Evolutionary conservation across 2,797 vertebrate species (phyloP).

Genomic region (Fratercula arctica): DNA sequence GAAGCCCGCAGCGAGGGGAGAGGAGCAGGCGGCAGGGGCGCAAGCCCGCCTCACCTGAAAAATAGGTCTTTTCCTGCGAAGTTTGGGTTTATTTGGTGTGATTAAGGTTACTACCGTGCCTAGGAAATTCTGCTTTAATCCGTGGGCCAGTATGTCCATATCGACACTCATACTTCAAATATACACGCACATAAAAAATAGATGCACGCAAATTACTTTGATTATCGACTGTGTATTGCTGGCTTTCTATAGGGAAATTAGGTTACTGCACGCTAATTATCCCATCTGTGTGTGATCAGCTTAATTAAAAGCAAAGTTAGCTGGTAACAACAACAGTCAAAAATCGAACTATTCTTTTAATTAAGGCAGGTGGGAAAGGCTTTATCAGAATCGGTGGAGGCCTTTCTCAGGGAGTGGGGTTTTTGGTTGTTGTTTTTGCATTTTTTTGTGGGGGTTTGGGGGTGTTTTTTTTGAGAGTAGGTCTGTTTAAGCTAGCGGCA

Average conservation of each 20-base stretch:
- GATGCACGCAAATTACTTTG: rapidly evolving
- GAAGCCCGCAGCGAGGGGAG: neutral
- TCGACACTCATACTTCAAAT: too few species aligned
- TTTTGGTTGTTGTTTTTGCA: neutral
- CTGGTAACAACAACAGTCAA: neutral
- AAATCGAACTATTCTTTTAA: neutral
- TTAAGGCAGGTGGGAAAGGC: neutral
- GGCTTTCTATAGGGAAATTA: neutral
- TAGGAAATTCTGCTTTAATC: neutral
- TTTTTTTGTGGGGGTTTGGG: rapidly evolving
- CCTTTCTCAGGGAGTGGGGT: rapidly evolving
- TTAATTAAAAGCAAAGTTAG: neutral
- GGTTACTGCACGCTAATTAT: neutral
- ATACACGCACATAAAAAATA: rapidly evolving
- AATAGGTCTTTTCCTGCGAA: rapidly evolving
- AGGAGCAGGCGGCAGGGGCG: neutral
- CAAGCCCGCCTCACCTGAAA: neutral
- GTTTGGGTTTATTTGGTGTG: neutral
- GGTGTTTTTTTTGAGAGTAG: neutral
- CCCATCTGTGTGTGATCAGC: neutral
- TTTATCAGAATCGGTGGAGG: neutral
- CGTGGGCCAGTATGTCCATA: rapidly evolving
- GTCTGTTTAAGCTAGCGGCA: neutral
- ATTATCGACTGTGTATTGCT: neutral
- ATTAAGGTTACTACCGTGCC: rapidly evolving